Evolutionary conservation across 2,888 invertebrate species (phyloP).

Genomic region (Lithosia quadra): DNA sequence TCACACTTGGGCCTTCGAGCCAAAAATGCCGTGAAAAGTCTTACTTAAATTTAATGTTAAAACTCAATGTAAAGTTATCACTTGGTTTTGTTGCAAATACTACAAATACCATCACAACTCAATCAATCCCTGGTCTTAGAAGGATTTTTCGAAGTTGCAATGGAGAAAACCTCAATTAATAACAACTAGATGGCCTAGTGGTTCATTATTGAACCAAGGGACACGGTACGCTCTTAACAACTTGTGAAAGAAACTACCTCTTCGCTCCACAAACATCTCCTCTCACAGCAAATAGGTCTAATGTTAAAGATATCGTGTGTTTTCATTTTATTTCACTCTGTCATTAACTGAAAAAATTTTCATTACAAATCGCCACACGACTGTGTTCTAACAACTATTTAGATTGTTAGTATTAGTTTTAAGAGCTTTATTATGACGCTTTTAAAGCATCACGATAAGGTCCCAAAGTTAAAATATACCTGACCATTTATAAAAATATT

Average conservation of each 20-base stretch:
- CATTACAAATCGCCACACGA: too few relatives aligned
- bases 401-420: too few relatives aligned
- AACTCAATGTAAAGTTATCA: too few relatives aligned
- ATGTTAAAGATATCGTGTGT: too few relatives aligned
- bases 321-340: neutral
- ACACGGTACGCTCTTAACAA: neutral
- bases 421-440: too few relatives aligned
- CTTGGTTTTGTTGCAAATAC: too few relatives aligned
- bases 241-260: neutral
- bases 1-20: conserved; percentile 4
- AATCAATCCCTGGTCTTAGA: neutral
- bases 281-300: neutral
- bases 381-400: too few relatives aligned
- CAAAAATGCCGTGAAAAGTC: neutral
- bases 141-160: neutral
- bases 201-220: neutral
- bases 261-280: neutral
- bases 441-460: too few relatives aligned
- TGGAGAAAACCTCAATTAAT: too few relatives aligned
- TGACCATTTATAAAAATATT: neutral
- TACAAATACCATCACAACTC: too few relatives aligned
- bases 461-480: too few relatives aligned
- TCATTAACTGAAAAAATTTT: neutral
- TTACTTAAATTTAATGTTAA: too few relatives aligned
- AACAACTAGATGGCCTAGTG: neutral